Conservation (phyloP, 2,888 invertebrate species). For the Drosophila rubida region DNA sequence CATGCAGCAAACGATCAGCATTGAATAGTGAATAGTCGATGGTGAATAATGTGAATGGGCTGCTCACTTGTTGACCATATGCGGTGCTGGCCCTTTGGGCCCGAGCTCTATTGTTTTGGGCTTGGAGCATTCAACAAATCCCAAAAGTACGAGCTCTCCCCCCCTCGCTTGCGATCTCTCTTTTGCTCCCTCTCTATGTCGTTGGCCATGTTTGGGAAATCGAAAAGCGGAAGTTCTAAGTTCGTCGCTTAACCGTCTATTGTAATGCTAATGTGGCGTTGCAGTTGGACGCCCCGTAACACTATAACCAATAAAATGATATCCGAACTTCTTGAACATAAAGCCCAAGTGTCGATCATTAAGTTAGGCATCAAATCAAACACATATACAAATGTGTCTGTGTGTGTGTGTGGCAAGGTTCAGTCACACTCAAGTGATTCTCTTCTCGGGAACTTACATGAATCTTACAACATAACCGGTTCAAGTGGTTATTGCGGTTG, state of each 20-base stretch:
- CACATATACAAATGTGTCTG: constrained; percentile 15
- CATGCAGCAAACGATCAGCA: constrained; percentile 45
- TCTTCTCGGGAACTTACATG: constrained; percentile 69
- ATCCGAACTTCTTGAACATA: constrained; percentile 44
- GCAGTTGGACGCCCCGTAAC: constrained; percentile 32
- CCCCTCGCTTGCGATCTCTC: neutral
- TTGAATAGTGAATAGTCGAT: constrained; percentile 31
- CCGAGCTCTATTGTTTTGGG: constrained; percentile 28
- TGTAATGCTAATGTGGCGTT: constrained; percentile 68
- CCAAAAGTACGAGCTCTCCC: constrained; percentile 33
- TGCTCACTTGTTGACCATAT: constrained; percentile 59
- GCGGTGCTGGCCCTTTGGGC: constrained; percentile 40
- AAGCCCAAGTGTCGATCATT: constrained; percentile 47
- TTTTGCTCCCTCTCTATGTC: neutral
- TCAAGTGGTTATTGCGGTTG: constrained; percentile 60
- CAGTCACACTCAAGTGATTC: constrained; percentile 75
- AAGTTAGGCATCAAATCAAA: constrained; percentile 39
- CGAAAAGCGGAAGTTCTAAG: constrained; percentile 66
- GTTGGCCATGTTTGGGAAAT: constrained; percentile 34
- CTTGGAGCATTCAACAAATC: constrained; percentile 37
- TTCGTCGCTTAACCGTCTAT: constrained; percentile 56
- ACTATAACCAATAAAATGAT: constrained; percentile 50
- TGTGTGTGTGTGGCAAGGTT: constrained; percentile 52
- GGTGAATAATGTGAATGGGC: constrained; percentile 5
- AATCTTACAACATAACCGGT: constrained; percentile 75